These are phyloP conservation scores for Euclidia mi DNA, from an alignment of 2,888 invertebrate species.

Conservation along the genomic window DNA sequence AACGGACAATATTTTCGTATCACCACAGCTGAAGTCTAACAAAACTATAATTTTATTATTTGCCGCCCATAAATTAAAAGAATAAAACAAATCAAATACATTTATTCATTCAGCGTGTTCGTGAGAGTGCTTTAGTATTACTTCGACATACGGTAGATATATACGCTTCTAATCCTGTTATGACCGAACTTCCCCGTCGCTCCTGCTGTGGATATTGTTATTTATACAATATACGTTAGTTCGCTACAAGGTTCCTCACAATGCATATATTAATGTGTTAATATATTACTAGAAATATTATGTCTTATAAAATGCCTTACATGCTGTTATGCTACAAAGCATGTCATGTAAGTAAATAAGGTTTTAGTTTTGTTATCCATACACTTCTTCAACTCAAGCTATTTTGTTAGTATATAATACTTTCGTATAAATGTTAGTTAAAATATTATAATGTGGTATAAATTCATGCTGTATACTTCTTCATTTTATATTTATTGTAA, in stretches of 20 bases:
- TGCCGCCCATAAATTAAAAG: too few species aligned
- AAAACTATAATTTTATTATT: too few species aligned
- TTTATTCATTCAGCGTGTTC: constrained; percentile 54
- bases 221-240: constrained; percentile 64
- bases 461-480: background rate
- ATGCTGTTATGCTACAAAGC: too few species aligned
- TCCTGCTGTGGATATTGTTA: constrained; percentile 80
- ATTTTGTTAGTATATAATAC: background rate
- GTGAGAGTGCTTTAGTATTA: constrained; percentile 73
- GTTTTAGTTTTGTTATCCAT: background rate
- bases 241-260: constrained; percentile 7
- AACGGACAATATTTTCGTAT: too few species aligned
- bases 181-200: constrained; percentile 75
- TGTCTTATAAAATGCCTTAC: too few species aligned
- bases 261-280: background rate
- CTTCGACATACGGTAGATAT: constrained; percentile 85
- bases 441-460: background rate
- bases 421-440: background rate
- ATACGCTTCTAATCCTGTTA: constrained; percentile 82
- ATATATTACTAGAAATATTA: too few species aligned
- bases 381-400: background rate
- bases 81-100: constrained; percentile 13
- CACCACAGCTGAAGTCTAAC: too few species aligned
- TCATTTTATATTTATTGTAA: background rate
- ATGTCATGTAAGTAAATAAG: background rate